Evolutionary conservation across 2,797 vertebrate species (phyloP), one percentile per base, ranked within the genome.

Genomic region (Gymnopithys bicolor): DNA sequence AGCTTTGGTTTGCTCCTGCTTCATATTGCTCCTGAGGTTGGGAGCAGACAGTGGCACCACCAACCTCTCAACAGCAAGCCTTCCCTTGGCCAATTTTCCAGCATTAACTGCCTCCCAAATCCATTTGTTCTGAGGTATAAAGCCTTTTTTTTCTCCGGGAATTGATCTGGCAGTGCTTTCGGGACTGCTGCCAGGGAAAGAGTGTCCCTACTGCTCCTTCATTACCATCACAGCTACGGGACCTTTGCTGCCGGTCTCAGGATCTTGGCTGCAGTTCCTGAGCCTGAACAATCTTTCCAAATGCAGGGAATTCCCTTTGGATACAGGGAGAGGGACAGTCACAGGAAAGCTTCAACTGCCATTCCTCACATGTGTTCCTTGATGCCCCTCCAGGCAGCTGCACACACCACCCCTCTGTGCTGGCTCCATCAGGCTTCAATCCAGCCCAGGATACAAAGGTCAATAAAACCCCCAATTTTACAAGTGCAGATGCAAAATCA

Each of bases 221-320:
- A 90, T 60, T 78, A 55, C 73, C 60, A 22, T n/a, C 79, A 68
- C 84, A 63, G 88, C 69, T 62, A 49, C 6, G 4, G 81, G 70
- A 87, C 80, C 83, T 89, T 71, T 66, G 70, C 82, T 80, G 78
- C 2, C 1, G 56, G 77, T 39, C 87, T 91, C 67, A 22, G 73
- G 27, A 19, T 64, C 75, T 92, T 95, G 92, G 92, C 90, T 92
- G 79, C 75, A 9, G 35, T 49, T 91, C 88, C 84, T 0, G 1
- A 90, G 86, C 41, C 83, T 51, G 41, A 92, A 77, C 78, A 89
- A 55, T 78, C 81, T 87, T 91, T 80, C 92, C 75, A 93, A 95
- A 93, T 11, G 53, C 76, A 95, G 90, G 94, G 93, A 93, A 89
- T 85, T 94, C 93, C 87, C 92, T 85, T 58, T 1, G 32, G 82